Evolutionary conservation across 2,113 vertebrate species (phyloP).

Genomic region (Cromileptes altivelis): DNA sequence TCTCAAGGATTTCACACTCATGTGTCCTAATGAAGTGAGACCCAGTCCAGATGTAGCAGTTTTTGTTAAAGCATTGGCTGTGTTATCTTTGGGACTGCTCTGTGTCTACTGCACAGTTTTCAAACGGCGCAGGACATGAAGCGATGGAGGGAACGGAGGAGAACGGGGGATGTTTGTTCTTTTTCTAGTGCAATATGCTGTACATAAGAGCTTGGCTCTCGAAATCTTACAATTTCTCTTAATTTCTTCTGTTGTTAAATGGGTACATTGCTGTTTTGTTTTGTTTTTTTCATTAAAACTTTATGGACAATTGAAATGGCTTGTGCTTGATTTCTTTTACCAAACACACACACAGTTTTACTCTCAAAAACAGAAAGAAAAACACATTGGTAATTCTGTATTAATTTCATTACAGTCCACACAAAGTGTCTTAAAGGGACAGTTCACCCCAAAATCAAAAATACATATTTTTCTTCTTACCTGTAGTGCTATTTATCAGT

Average conservation of each 20-base stretch:
- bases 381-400: neutral
- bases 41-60: conserved; percentile 84
- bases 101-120: conserved; percentile 63
- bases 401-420: neutral
- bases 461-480: too few species aligned
- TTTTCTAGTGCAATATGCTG: conserved; percentile 87
- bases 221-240: conserved; percentile 77
- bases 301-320: conserved; percentile 65
- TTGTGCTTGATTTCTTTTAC: conserved; percentile 39
- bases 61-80: conserved; percentile 74
- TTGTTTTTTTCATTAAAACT: conserved; percentile 80
- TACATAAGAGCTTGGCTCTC: conserved; percentile 85
- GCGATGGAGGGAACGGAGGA: conserved; percentile 60
- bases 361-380: neutral
- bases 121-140: conserved; percentile 56
- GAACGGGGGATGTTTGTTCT: conserved; percentile 71
- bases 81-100: conserved; percentile 80
- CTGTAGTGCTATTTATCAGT: too few species aligned
- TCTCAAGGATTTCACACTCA: conserved; percentile 79
- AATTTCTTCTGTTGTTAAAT: conserved; percentile 83
- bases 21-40: conserved; percentile 77
- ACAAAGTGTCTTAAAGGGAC: neutral
- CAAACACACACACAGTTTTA: neutral
- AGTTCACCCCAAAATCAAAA: too few species aligned
- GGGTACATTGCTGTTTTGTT: conserved; percentile 78